Evolutionary conservation across 2,888 invertebrate genomes (phyloP).

Genomic region (Melinaea marsaeus): DNA sequence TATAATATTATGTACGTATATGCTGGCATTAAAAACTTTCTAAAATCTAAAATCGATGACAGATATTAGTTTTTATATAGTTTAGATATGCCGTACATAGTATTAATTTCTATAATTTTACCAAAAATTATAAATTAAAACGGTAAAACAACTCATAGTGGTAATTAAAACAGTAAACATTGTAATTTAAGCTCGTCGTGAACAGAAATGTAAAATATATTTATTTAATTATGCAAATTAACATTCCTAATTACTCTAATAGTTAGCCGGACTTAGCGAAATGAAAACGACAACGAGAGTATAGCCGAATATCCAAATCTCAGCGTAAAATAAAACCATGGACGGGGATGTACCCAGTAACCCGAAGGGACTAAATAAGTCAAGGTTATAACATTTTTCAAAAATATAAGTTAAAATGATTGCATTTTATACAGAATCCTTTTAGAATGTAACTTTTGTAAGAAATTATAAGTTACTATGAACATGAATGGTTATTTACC

Average conservation of each 20-base stretch:
- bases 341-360: conserved; percentile 1
- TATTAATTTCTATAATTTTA: too few species aligned
- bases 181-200: conserved; percentile 19
- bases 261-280: conserved; percentile 51
- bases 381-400: conserved; percentile 1
- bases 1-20: too few species aligned
- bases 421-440: too few species aligned
- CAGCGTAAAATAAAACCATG: conserved; percentile 25
- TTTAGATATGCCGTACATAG: too few species aligned
- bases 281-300: conserved; percentile 57
- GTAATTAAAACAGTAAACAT: conserved; percentile 6
- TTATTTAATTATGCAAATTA: conserved; percentile 34
- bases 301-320: conserved; percentile 33
- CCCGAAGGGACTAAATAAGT: neutral
- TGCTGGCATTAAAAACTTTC: too few species aligned
- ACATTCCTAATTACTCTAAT: conserved; percentile 34
- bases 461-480: too few species aligned
- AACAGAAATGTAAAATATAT: conserved; percentile 18
- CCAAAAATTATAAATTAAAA: too few species aligned
- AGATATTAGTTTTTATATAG: too few species aligned
- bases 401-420: too few species aligned
- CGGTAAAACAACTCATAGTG: neutral
- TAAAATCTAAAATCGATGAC: too few species aligned
- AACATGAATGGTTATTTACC: too few species aligned
- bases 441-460: too few species aligned